Base-by-base conservation (phyloP, 2,113 vertebrate genomes). In the Gadus chalcogrammus region DNA sequence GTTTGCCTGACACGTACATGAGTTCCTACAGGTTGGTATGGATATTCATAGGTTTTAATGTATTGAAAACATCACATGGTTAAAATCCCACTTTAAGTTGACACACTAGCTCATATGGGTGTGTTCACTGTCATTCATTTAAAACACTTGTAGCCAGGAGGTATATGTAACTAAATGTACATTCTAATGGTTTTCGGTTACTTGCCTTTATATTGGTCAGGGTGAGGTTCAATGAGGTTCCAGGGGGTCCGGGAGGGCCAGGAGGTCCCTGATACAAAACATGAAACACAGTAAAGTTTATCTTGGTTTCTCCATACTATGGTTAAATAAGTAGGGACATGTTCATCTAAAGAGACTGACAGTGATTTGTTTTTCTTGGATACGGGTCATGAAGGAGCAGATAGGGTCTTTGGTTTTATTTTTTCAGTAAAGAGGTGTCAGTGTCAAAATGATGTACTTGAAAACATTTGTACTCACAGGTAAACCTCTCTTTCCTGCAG, bases 191-290 rank as follows among this genome's bases (percentile, higher is more conserved):
- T 42, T 42, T 6, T 42, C 38, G 5, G 42, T 9, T 48, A 58
- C 84, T 77, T 85, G 92, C 93, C 91, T 75, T 88, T 73, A 94
- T 80, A 65, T 93, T 78, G 75, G 91, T 81, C 64, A 81, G 22
- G 35, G 92, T 91, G 67, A 92, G 67, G 38, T 85, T 75, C 65
- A 93, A 17, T 0, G 71, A 0, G 0, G 87, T 74, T 3, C 93
- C 93, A 0, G 81, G 84, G 15, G 87, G 91, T 8, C 94, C 94
- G 1, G 92, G 90, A 55, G 73, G 79, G 0, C 93, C 94, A 0
- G 90, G 76, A 4, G 64, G 60, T 48, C 93, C 93, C 94, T 94
- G 82, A 68, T 79, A 79, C 58, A 76, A 27, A 80, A 38, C 69
- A 35, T 6, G 24, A 13, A 52, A 17, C 9, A 0, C 0, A 48